Base-by-base conservation (phyloP, 2,797 vertebrate species). In the Typhlichthys subterraneus region DNA sequence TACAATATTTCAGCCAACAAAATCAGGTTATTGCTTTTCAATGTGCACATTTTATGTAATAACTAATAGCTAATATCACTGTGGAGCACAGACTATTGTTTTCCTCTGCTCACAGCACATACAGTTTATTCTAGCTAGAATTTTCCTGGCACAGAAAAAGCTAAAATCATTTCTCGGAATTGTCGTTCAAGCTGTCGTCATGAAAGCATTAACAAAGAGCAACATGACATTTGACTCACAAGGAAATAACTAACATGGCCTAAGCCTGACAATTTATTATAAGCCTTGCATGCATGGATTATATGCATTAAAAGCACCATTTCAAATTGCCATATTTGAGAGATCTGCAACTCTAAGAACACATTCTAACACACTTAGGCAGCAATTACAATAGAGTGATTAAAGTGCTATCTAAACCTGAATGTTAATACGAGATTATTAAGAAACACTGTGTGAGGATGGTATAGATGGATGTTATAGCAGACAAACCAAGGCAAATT, bases 311-410 rank as follows among this genome's bases (percentile, higher is more conserved):
- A 19, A 15, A 52, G 50, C 50, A 52, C 50, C 11, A 10, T 53
- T 29, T 19, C 12, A 23, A 23, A 29, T 53, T 23, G 12, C 11
- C 23, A 29, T 17, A 11, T 11, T 23, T 23, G 23, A 53, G 12
- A 53, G 2, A 13, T 53, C 47, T 23, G 23, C 23, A 66, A 62
- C 9, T 56, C 72, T 56, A 74, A 75, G 64, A 72, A 65, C 65
- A 62, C 3, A 62, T 79, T 82, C 69, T 67, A 76, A 83, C 81
- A 79, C 75, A 52, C 62, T 29, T 52, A 61, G 52, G 57, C 61
- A 65, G 67, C 57, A 50, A 66, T 53, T 17, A 17, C 15, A 17
- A 1, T 59, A 54, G 56, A 55, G 15, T 58, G 65, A 49, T 45
- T 51, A 29, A 5, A 17, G 64, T 49, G 65, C 50, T 64, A 67